Evolutionary conservation across 2,797 vertebrate genomes (phyloP).

Genomic region (Coccyzus lansbergi): DNA sequence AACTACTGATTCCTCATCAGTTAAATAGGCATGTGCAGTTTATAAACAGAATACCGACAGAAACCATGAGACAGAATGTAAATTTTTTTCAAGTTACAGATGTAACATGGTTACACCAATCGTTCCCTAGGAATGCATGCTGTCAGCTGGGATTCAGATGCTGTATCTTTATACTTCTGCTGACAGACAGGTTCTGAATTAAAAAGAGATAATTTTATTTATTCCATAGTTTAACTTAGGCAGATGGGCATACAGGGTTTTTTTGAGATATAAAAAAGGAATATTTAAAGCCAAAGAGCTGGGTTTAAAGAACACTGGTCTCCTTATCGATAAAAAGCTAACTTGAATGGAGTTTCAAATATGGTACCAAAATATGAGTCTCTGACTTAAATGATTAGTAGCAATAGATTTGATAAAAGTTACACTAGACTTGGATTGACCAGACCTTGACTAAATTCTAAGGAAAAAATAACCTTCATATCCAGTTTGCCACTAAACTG

Average conservation of each 20-base stretch:
- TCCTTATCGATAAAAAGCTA: neutral
- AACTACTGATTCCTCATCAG: neutral
- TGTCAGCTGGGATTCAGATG: neutral
- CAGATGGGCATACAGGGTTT: neutral
- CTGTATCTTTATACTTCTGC: neutral
- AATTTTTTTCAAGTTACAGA: neutral
- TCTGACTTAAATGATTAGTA: neutral
- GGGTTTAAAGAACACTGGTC: neutral
- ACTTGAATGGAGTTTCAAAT: neutral
- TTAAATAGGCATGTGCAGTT: neutral
- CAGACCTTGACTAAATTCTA: neutral
- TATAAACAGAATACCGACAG: neutral
- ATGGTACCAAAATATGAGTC: neutral
- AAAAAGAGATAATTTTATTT: neutral
- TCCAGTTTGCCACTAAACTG: neutral
- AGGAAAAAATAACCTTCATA: neutral
- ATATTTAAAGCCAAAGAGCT: neutral
- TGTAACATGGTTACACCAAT: neutral
- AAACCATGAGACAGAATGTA: neutral
- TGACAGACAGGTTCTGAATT: neutral
- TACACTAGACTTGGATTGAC: too few relatives aligned
- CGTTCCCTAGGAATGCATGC: neutral
- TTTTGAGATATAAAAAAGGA: neutral
- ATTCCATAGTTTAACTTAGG: neutral
- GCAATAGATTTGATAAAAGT: neutral